These are phyloP conservation scores for Acholoe squamosa DNA, from an alignment of 2,888 invertebrate species.

Conservation along the genomic window DNA sequence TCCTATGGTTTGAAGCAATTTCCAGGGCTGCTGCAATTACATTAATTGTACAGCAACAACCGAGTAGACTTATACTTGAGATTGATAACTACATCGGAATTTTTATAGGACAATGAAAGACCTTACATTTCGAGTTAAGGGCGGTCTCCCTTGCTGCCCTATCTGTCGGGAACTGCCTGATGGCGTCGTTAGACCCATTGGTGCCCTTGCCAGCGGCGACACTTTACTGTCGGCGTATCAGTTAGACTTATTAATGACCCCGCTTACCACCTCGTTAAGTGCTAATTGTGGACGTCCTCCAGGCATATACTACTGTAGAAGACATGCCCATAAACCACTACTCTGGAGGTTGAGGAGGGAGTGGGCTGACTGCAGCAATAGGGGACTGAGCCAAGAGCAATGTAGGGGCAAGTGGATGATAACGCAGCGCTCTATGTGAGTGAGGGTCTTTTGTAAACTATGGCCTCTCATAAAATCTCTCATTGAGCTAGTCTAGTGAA, in stretches of 20 bases:
- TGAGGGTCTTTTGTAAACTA: no score
- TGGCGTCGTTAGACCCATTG: slow-evolving; percentile 35
- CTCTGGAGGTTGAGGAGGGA: neutral
- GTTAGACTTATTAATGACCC: slow-evolving; percentile 27
- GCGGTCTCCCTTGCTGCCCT: neutral
- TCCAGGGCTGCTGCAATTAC: no score
- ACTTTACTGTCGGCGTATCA: slow-evolving; percentile 23
- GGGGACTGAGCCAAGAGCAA: neutral
- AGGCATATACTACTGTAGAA: slow-evolving; percentile 37
- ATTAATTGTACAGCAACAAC: no score
- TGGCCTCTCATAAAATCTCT: no score
- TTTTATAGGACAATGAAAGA: no score
- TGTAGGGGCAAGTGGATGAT: neutral
- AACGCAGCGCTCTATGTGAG: no score
- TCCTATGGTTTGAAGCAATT: no score
- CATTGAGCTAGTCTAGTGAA: no score
- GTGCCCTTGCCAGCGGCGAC: neutral
- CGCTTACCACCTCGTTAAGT: slow-evolving; percentile 39
- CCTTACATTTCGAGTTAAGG: no score
- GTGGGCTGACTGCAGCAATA: neutral
- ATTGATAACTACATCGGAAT: no score
- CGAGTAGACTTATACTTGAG: no score
- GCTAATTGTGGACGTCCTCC: slow-evolving; percentile 8
- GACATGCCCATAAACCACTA: neutral
- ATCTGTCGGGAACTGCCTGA: neutral